Conservation (phyloP, 1,140 invertebrate genomes). For the Trachymyrmex septentrionalis region DNA sequence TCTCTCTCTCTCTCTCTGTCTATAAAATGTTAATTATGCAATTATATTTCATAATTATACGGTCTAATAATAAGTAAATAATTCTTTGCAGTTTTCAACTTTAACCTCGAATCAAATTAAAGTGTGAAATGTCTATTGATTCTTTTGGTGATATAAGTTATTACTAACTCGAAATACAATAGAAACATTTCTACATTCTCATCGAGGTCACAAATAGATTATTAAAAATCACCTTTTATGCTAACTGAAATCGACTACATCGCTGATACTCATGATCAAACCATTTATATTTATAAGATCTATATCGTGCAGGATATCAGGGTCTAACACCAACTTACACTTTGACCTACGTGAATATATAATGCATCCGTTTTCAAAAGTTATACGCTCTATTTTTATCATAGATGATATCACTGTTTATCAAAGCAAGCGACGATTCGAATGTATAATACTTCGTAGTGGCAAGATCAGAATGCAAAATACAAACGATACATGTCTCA, state of each 20-base stretch:
- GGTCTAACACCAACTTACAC: conserved; percentile 50
- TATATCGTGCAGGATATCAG: conserved; percentile 72
- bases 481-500: neutral
- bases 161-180: neutral
- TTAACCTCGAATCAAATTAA: neutral
- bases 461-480: neutral
- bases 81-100: neutral
- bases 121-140: neutral
- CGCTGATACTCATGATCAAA: conserved; percentile 72
- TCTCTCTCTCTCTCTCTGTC: too few relatives aligned
- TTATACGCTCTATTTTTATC: conserved; percentile 56
- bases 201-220: conserved; percentile 77
- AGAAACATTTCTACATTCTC: neutral
- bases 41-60: neutral
- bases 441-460: neutral
- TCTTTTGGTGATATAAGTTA: neutral
- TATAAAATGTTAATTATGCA: neutral
- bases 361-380: conserved; percentile 65
- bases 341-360: conserved; percentile 72
- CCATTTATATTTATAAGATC: conserved; percentile 83
- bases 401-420: conserved; percentile 44
- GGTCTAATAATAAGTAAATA: neutral
- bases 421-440: neutral
- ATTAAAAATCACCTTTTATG: conserved; percentile 80
- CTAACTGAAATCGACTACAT: conserved; percentile 70